Evolutionary conservation across 2,888 invertebrate genomes (phyloP), one percentile per base, ranked within the genome.

Genomic region (Leptinotarsa peninsularis): DNA sequence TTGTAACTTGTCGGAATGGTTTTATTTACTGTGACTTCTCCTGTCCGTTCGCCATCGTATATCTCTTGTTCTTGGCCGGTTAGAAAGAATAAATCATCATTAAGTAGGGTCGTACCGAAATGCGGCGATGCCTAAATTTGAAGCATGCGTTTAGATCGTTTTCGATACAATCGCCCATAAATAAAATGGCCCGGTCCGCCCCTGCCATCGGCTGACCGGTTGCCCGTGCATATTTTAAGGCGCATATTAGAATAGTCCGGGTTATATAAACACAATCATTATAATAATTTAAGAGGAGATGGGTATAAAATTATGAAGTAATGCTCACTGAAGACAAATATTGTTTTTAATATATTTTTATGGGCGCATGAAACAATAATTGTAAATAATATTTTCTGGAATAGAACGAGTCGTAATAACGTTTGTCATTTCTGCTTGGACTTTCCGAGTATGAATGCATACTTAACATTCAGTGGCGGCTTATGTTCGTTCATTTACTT

Each of bases 291-390:
- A 80, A 80, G 82, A 81, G 73, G 81, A 81, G 82, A 82, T 76
- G 80, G 80, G 80, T 79, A 84, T 85, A 85, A 84, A 85, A 85
- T 84, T 83, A 84, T 83, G 83, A 85, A 83, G 81, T 83, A 83
- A 85, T 83, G 84, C 81, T 76, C 82, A 73, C 67, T 80, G 82
- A 81, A 81, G 85, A 85, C 85, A 86, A 85, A 86, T 85, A 86
- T 85, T 84, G 85, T 85, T 84, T 85, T 85, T 83, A 86, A 84
- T 85, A 84, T 85, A 85, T 85, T 85, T 85, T 86, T 85, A 86
- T 83, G 83, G 77, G 70, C 79, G 81, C 75, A 80, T 80, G 81
- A 84, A 81, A 83, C 84, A 84, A 85, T 85, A 84, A 86, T 83
- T 84, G 84, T 85, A 86, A 85, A 85, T 84, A 84, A 84, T 85